Conservation (phyloP, 2,113 vertebrate genomes). For the Coryphaenoides rupestris region DNA sequence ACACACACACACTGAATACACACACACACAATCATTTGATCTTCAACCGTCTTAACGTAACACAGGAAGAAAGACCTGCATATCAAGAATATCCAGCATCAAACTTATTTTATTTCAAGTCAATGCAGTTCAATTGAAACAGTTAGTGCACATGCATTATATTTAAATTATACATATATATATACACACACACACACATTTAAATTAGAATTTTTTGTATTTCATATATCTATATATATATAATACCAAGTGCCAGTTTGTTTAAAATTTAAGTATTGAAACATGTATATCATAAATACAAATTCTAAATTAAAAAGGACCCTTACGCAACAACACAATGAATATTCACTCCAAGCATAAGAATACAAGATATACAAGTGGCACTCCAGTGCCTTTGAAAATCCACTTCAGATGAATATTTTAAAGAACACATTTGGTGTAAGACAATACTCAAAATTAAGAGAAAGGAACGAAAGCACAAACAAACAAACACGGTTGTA, state of each 20-base stretch:
- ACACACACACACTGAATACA: not conserved
- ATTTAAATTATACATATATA: slow-evolving; percentile 13
- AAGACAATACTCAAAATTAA: slow-evolving; percentile 38
- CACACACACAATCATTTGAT: too few relatives aligned
- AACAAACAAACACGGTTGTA: slow-evolving; percentile 41
- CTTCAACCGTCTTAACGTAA: not conserved
- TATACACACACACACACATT: slow-evolving; percentile 14
- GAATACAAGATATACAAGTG: slow-evolving; percentile 41
- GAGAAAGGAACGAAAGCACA: not conserved
- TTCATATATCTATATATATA: not conserved
- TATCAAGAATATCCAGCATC: slow-evolving; percentile 39
- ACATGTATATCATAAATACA: slow-evolving; percentile 59
- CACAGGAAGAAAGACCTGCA: not conserved
- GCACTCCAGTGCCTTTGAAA: slow-evolving; percentile 39
- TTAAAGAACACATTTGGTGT: slow-evolving; percentile 48
- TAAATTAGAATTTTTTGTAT: too few relatives aligned
- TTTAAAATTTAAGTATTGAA: slow-evolving; percentile 13
- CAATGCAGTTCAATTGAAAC: slow-evolving; percentile 69
- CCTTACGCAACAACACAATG: slow-evolving; percentile 55
- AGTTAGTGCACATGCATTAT: slow-evolving; percentile 74
- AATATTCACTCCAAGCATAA: slow-evolving; percentile 54
- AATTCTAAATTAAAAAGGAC: slow-evolving; percentile 42
- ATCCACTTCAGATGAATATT: slow-evolving; percentile 37
- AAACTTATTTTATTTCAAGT: slow-evolving; percentile 72
- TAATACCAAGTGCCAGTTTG: slow-evolving; percentile 3